Percentiles rank a stretch among this genome's conserved stretches.
Evolutionary conservation across 2,888 invertebrate genomes (phyloP).

Genomic region (Ophion slaviceki): DNA sequence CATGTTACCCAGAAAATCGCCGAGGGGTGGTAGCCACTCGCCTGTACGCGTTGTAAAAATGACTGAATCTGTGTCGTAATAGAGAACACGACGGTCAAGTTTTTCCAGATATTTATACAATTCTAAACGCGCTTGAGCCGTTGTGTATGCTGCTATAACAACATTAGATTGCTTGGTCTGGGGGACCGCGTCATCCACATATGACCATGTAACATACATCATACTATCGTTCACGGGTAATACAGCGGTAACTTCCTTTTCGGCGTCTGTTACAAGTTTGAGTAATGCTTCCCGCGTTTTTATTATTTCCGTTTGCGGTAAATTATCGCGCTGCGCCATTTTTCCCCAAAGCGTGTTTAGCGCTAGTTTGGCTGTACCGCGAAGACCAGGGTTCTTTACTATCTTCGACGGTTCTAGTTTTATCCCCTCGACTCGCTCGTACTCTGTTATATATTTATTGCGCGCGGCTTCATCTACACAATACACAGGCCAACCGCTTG

Average conservation of each 20-base stretch:
- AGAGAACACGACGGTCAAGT: slow-evolving; percentile 68
- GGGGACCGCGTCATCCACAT: neutral
- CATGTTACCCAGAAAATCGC: slow-evolving; percentile 76
- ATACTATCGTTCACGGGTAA: slow-evolving; percentile 54
- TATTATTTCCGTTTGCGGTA: slow-evolving; percentile 63
- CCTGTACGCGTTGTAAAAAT: slow-evolving; percentile 70
- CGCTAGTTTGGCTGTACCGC: neutral
- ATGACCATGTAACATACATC: slow-evolving; percentile 64
- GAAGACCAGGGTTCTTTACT: neutral
- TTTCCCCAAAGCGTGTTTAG: neutral
- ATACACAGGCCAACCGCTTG: too few species aligned
- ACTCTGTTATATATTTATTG: too few species aligned
- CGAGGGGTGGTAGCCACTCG: slow-evolving; percentile 66
- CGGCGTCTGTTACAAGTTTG: too few species aligned
- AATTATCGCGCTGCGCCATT: slow-evolving; percentile 44
- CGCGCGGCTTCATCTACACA: too few species aligned
- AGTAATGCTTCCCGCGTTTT: slow-evolving; percentile 46
- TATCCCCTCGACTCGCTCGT: too few species aligned
- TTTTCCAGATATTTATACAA: slow-evolving; percentile 75
- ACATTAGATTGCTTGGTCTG: slow-evolving; percentile 68
- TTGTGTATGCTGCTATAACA: slow-evolving; percentile 79
- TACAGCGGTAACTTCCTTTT: too few species aligned
- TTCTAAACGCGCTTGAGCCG: slow-evolving; percentile 76
- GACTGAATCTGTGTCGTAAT: slow-evolving; percentile 80
- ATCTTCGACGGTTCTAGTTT: too few species aligned